These are phyloP conservation scores for Agelastica alni DNA, from an alignment of 2,888 invertebrate species.

Conservation along the genomic window DNA sequence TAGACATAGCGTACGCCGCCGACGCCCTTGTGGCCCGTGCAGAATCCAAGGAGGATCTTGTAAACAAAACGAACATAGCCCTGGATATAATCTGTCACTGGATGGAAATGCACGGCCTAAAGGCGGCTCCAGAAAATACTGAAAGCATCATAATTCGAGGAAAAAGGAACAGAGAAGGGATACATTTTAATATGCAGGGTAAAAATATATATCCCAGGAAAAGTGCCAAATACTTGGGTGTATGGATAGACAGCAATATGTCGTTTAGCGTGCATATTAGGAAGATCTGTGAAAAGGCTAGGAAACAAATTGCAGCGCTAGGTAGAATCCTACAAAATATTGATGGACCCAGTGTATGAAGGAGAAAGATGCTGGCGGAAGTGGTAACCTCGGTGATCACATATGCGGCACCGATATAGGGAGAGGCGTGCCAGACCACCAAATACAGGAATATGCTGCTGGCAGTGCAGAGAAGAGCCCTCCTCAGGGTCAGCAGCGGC, in stretches of 20 bases:
- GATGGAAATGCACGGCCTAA: neutral
- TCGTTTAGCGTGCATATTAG: slow-evolving; percentile 1
- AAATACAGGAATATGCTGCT: slow-evolving; percentile 5
- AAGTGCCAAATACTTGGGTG: slow-evolving; percentile 12
- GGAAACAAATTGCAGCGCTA: neutral
- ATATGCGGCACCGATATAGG: slow-evolving; percentile 19
- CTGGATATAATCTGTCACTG: neutral
- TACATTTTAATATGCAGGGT: neutral
- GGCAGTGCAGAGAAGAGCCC: slow-evolving; percentile 6
- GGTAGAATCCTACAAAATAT: slow-evolving; percentile 11
- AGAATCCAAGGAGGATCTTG: neutral
- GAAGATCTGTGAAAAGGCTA: neutral
- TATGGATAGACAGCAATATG: slow-evolving; percentile 4
- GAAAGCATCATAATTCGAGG: neutral
- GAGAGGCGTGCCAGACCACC: neutral
- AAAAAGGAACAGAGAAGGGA: neutral
- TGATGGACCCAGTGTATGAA: slow-evolving; percentile 5
- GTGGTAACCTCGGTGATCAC: slow-evolving; percentile 14
- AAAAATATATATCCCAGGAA: neutral
- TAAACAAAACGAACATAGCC: neutral
- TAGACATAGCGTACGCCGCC: neutral
- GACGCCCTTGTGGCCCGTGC: slow-evolving; percentile 12
- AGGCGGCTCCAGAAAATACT: neutral
- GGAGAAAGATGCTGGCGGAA: neutral
- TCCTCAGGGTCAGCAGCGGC: slow-evolving; percentile 8